Conservation (phyloP, 2,113 vertebrate species). For the Podilymbus podiceps region DNA sequence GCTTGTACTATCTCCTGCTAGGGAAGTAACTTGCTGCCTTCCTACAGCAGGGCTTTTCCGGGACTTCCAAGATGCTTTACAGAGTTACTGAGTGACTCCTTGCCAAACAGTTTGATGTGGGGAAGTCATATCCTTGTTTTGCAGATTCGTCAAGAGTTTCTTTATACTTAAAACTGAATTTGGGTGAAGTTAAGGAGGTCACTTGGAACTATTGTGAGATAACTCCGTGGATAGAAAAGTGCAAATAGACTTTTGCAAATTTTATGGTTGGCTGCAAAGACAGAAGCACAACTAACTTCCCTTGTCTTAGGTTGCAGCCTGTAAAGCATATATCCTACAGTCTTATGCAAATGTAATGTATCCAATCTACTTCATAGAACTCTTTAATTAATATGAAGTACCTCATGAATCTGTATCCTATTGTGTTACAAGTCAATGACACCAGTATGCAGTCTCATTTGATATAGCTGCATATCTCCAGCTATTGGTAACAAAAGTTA, state of each 20-base stretch:
- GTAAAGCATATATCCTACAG: not conserved
- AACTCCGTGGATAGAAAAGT: not conserved
- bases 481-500: not conserved
- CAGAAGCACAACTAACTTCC: not conserved
- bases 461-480: not conserved
- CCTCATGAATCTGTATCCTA: accelerated
- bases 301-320: not conserved
- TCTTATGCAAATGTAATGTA: not conserved
- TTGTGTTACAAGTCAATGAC: too few species aligned
- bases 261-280: not conserved
- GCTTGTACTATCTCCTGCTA: not conserved
- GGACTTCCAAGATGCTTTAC: not conserved
- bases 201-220: not conserved
- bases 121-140: not conserved
- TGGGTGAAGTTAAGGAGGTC: not conserved
- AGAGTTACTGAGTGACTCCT: not conserved
- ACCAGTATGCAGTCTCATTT: not conserved
- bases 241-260: not conserved
- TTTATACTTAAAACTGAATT: not conserved
- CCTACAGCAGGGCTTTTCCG: not conserved
- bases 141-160: not conserved
- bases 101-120: not conserved
- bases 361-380: not conserved
- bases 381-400: not conserved
- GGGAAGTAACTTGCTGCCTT: not conserved